Conservation (phyloP, 35 echinoderm and acorn worm species). For the Ptychodera flava region DNA sequence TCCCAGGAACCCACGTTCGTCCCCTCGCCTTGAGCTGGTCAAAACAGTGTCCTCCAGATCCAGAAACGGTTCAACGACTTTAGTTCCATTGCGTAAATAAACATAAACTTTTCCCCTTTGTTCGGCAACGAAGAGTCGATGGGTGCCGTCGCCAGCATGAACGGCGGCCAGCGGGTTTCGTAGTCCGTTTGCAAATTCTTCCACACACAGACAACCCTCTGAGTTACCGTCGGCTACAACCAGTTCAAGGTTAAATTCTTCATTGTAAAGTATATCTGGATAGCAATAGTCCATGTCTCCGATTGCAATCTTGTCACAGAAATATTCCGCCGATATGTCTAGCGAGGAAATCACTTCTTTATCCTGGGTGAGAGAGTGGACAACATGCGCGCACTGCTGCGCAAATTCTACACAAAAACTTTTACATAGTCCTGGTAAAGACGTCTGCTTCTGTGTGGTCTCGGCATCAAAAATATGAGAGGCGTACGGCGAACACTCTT, state of each 20-base stretch:
- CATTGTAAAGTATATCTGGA: constrained; percentile 48
- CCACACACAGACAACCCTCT: background rate
- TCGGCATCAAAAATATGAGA: constrained; percentile 71
- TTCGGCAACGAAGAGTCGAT: background rate
- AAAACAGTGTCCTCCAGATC: background rate
- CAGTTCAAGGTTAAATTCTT: background rate
- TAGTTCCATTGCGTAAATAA: background rate
- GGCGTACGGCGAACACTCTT: constrained; percentile 81
- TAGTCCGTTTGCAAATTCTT: background rate
- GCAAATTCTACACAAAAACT: constrained; percentile 60
- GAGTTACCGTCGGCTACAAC: background rate
- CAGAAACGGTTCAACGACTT: background rate
- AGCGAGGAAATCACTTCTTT: constrained; percentile 22
- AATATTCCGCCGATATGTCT: constrained; percentile 9
- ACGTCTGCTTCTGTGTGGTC: background rate
- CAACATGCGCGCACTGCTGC: constrained; percentile 30
- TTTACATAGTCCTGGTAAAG: constrained; percentile 70
- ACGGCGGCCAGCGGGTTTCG: background rate
- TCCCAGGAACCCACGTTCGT: background rate
- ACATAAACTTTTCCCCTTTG: background rate
- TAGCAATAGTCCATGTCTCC: constrained; percentile 76
- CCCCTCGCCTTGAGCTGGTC: background rate
- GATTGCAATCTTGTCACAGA: constrained; percentile 49
- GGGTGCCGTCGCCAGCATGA: background rate
- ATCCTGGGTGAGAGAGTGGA: constrained; percentile 54